Conservation (phyloP, 2,797 vertebrate species). For the Pipistrellus nathusii region DNA sequence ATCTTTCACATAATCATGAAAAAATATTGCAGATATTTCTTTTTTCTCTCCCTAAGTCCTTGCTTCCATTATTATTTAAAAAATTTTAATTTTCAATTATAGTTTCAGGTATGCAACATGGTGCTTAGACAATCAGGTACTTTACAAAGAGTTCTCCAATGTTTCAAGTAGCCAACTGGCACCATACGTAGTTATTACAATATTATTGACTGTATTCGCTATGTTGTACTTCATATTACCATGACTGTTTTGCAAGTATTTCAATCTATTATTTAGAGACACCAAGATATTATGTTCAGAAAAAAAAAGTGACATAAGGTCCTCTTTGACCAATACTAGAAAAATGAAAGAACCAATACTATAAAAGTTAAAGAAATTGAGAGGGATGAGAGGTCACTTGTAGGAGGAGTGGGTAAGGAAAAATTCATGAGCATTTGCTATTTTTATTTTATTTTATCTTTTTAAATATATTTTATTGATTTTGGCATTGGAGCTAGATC, state of each 20-base stretch:
- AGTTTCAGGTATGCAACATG: not conserved
- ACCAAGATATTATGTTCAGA: not conserved
- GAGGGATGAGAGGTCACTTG: not conserved
- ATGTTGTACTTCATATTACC: not conserved
- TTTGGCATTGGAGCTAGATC: not conserved
- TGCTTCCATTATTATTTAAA: not conserved
- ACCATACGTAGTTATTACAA: not conserved
- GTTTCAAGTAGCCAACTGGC: not conserved
- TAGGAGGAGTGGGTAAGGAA: not conserved
- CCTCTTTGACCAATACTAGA: not conserved
- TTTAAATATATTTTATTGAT: too few species aligned
- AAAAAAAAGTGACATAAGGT: not conserved
- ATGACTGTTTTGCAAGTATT: not conserved
- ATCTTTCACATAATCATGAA: not conserved
- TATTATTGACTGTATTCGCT: not conserved
- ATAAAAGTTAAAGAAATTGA: not conserved
- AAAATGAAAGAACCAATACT: not conserved
- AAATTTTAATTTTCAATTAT: not conserved
- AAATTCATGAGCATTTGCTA: not conserved
- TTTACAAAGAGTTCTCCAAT: not conserved
- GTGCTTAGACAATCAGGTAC: not conserved
- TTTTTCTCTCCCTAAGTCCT: not conserved
- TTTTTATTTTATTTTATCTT: too few species aligned
- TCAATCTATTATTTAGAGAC: slow-evolving; percentile 3
- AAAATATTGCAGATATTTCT: not conserved